Evolutionary conservation across 1,140 invertebrate species (phyloP), one percentile per base, ranked within the genome.

Genomic region (Atta colombica): DNA sequence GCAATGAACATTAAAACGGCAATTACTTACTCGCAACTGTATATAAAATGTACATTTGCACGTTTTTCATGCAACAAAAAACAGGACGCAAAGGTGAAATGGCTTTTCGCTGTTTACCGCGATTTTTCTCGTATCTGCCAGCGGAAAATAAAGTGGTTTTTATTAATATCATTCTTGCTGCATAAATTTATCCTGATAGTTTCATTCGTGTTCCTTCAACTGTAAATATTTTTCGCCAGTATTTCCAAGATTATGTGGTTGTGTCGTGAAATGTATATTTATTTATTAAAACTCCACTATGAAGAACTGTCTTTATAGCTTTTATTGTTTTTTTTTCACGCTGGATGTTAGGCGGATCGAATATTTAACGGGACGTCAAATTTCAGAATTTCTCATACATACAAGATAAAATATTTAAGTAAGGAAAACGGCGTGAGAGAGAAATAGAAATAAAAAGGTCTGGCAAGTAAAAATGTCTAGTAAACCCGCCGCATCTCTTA

Each of bases 391-490:
- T n/a, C 51, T 71, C 78, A 53, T 60, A 49, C 51, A 58, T 58
- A 21, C 2, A 71, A 45, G 78, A 81, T 81, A 45, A 81, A 81
- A 81, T 81, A 81, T 81, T 81, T 71, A 81, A 81, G 21, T n/a
- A 71, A 81, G 35, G 12, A 28, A 58, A 81, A 71, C 31, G 58
- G 21, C 28, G 77, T 55, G 49, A 35, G 49, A 69, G 51, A 25
- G n/a, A 68, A 55, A 71, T 51, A 65, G 12, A 58, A 81, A 60
- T 81, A 71, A 58, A 81, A 60, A 71, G n/a, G 21, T 60, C 21
- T 81, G 35, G 25, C 65, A 71, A 81, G 66, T 71, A 58, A 45
- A 81, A 81, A 71, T 58, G 71, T 81, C 31, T n/a, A 69, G 65
- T 71, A 81, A 81, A 81, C 66, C 25, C 31, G 21, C 53, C 21